Evolutionary conservation across 2,888 invertebrate species (phyloP), one percentile per base, ranked within the genome.

Genomic region (Stenoptilia bipunctidactyla): DNA sequence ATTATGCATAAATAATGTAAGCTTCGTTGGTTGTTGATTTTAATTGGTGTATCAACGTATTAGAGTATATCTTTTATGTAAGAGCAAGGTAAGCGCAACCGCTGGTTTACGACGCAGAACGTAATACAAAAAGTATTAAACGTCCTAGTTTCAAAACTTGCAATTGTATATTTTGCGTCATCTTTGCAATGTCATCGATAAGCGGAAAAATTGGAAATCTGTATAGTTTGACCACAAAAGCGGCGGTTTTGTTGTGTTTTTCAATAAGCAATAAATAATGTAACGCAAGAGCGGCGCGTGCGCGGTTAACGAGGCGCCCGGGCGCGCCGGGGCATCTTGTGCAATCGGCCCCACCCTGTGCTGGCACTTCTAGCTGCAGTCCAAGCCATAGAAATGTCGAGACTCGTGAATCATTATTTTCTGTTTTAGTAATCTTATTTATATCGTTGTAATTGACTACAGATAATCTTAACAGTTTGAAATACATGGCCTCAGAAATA

Each of bases 241-340:
- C 12, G 25, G 25, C n/a, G 30, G 30, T 30, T 9, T 25, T 25
- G n/a, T 30, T 8, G 30, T 10, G 76, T 80, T 79, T 80, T 79
- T 80, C 80, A 79, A 82, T 82, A 77, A 74, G 77, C 76, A 75
- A 80, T 83, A 83, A 83, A 83, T 80, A 59, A 56, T 53, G 62
- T 66, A 71, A 70, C 64, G 72, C 72, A 75, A 73, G 72, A 65
- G 79, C 69, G 73, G 76, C 71, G 76, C 76, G 69, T 74, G 73
- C 76, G 71, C 71, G 64, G 66, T 69, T 79, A 80, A 79, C 79
- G 72, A 80, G 75, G 55, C 59, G 65, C 60, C 62, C 56, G 63
- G 50, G 20, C 20, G 8, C 20, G 20, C 8, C 20, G 20, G 68
- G 72, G 76, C 73, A 75, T 77, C 77, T 80, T 79, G 75, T 66